These are phyloP conservation scores for Osmerus mordax DNA, from an alignment of 2,113 vertebrate genomes.

Conservation along the genomic window DNA sequence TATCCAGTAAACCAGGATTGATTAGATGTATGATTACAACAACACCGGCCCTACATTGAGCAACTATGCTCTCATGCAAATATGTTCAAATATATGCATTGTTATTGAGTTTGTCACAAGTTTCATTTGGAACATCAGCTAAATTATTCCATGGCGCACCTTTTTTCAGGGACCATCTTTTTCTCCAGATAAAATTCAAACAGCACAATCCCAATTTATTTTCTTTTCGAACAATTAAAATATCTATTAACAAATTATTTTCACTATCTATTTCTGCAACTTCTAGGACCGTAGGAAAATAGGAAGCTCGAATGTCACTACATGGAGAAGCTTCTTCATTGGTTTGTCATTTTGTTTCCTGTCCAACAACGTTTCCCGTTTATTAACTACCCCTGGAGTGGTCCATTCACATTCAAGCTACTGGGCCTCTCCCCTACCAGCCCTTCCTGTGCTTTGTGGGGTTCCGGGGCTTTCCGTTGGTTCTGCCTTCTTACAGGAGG, in stretches of 20 bases:
- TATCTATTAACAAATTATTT: no score
- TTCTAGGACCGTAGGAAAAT: no score
- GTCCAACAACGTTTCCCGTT: conserved; percentile 63
- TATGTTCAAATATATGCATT: background rate
- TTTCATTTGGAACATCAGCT: background rate
- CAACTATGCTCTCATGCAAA: background rate
- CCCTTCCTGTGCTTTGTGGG: conserved; percentile 70
- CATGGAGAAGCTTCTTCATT: no score
- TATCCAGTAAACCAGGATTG: no score
- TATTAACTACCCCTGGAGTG: conserved; percentile 69
- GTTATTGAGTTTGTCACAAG: background rate
- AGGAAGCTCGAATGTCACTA: no score
- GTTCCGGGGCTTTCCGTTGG: conserved; percentile 5
- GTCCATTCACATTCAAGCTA: conserved; percentile 60
- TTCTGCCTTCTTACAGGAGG: conserved; percentile 58
- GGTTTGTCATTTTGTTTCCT: background rate
- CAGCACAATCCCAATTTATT: no score
- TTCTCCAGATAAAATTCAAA: no score
- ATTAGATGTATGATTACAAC: background rate
- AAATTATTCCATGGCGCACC: no score
- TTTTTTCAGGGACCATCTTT: no score
- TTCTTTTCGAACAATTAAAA: no score
- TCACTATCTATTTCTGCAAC: no score
- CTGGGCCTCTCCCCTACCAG: conserved; percentile 47
- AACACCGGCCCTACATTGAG: background rate